These are phyloP conservation scores for Clytia hemisphaerica DNA, from an alignment of 30 jellyfish, hydroid and myxozoan genomes.

Conservation along the genomic window DNA sequence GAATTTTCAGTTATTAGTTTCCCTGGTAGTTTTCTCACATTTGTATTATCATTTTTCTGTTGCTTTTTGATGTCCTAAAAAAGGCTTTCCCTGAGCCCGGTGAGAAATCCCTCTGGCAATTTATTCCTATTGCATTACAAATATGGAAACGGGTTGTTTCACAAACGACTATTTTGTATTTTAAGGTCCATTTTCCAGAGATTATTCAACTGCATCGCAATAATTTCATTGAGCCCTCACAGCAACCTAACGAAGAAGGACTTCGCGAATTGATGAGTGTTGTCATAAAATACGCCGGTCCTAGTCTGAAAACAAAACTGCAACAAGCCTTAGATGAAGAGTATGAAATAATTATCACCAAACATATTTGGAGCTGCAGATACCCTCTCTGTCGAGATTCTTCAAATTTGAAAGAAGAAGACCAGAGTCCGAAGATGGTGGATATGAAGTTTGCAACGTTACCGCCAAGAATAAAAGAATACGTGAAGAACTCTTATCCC, in stretches of 20 bases:
- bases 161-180: background rate
- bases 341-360: background rate
- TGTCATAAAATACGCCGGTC: background rate
- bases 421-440: background rate
- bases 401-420: background rate
- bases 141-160: background rate
- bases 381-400: background rate
- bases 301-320: constrained; percentile 10
- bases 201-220: background rate
- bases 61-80: too few species aligned
- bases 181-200: background rate
- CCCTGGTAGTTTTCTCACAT: too few species aligned
- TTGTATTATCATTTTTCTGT: too few species aligned
- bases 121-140: background rate
- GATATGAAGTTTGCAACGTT: background rate
- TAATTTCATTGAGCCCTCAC: background rate
- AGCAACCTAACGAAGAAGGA: background rate
- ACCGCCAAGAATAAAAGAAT: constrained; percentile 46
- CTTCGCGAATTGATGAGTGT: background rate
- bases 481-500: constrained; percentile 53
- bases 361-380: constrained; percentile 1
- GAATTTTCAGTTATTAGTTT: too few species aligned
- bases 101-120: too few species aligned
- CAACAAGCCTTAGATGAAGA: background rate
- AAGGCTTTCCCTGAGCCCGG: too few species aligned